These are phyloP conservation scores for Drosophila acutilabella DNA, from an alignment of 2,888 invertebrate species.

Conservation along the genomic window DNA sequence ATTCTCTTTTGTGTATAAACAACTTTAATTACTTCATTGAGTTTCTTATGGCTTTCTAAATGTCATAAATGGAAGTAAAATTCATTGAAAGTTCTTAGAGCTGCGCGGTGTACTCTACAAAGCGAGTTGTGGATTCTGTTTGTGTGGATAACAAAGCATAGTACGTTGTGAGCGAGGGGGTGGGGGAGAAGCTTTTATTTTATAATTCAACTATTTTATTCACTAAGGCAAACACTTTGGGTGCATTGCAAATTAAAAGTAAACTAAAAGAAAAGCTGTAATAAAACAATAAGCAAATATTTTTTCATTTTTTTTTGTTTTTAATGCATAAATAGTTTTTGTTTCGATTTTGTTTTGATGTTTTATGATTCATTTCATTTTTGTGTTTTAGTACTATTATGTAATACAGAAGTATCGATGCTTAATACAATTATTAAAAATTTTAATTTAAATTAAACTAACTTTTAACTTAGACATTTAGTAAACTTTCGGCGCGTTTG, in stretches of 20 bases:
- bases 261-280: conserved; percentile 25
- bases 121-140: conserved; percentile 33
- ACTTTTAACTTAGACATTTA: conserved; percentile 72
- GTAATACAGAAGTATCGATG: conserved; percentile 70
- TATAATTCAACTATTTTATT: conserved; percentile 28
- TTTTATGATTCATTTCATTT: conserved; percentile 47
- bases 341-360: conserved; percentile 37
- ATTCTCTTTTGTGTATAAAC: conserved; percentile 42
- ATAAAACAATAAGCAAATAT: conserved; percentile 38
- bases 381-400: conserved; percentile 69
- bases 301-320: conserved; percentile 30
- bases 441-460: conserved; percentile 73
- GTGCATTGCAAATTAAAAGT: conserved; percentile 35
- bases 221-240: conserved; percentile 33
- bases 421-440: conserved; percentile 70
- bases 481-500: conserved; percentile 60
- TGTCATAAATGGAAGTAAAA: conserved; percentile 74
- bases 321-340: conserved; percentile 67
- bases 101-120: conserved; percentile 29
- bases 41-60: conserved; percentile 61
- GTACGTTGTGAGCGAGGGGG: background rate
- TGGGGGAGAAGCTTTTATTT: background rate
- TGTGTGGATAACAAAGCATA: conserved; percentile 1
- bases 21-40: conserved; percentile 32
- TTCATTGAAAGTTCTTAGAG: conserved; percentile 63